These are phyloP conservation scores for Esox niger DNA, from an alignment of 2,113 vertebrate genomes.

Conservation along the genomic window DNA sequence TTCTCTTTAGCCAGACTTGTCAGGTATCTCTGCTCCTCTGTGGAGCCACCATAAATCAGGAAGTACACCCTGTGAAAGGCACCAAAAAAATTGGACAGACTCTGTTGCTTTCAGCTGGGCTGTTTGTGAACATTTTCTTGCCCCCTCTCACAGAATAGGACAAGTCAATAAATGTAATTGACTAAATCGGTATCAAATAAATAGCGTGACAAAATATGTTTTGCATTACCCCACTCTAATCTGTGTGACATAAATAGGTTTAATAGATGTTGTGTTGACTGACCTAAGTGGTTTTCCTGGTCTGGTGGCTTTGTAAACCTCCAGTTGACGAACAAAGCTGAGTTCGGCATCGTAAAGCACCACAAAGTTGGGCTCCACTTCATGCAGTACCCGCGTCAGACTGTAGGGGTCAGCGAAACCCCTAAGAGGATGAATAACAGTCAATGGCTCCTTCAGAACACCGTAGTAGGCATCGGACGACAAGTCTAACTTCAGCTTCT, in stretches of 20 bases:
- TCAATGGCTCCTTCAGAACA: constrained; percentile 86
- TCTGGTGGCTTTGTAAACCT: constrained; percentile 87
- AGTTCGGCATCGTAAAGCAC: constrained; percentile 91
- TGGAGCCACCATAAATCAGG: constrained; percentile 93
- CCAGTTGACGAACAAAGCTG: constrained; percentile 91
- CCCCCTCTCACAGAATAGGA: too few relatives aligned
- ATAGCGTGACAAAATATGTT: too few relatives aligned
- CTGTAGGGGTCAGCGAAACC: constrained; percentile 90
- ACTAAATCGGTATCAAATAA: too few relatives aligned
- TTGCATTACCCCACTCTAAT: too few relatives aligned
- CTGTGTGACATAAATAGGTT: not conserved
- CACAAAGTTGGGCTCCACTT: constrained; percentile 88
- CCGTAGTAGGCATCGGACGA: constrained; percentile 87
- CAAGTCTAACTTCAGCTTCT: constrained; percentile 75
- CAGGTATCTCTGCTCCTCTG: constrained; percentile 94
- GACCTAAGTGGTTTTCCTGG: constrained; percentile 84
- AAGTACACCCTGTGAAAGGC: constrained; percentile 92
- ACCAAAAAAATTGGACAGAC: constrained; percentile 24
- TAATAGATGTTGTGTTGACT: not conserved
- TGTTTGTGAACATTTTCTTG: too few relatives aligned
- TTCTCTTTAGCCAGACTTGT: constrained; percentile 91
- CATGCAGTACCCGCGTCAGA: constrained; percentile 84
- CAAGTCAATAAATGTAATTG: too few relatives aligned
- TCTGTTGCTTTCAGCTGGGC: too few relatives aligned
- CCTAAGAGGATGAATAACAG: constrained; percentile 86